Percentiles rank a stretch among this genome's conserved stretches.
phyloP scores from a whole-genome alignment of 2,797 vertebrate species.

The Myotis vivesi region DNA sequence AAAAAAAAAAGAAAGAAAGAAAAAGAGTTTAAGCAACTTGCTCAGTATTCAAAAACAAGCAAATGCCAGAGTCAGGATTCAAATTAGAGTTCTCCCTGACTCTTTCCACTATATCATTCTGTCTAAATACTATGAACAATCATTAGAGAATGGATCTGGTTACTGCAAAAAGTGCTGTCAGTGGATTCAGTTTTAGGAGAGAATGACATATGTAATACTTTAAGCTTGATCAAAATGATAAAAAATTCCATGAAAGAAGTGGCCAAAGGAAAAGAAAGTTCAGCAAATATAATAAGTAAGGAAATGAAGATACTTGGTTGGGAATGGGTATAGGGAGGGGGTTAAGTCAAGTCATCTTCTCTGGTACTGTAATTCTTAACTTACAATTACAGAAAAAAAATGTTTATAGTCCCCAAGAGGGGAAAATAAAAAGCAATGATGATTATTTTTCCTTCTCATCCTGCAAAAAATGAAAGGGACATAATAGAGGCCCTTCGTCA shows the following conservation, averaged over 20 bases:
- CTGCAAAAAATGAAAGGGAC: slow-evolving; percentile 54
- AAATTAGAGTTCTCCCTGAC: neutral
- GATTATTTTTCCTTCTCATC: slow-evolving; percentile 43
- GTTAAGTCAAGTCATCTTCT: slow-evolving; percentile 28
- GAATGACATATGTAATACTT: neutral
- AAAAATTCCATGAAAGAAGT: slow-evolving; percentile 52
- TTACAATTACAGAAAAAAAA: slow-evolving; percentile 33
- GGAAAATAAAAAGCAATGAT: neutral
- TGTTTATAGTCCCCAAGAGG: slow-evolving; percentile 6
- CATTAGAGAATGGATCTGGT: neutral
- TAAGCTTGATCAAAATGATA: slow-evolving; percentile 46
- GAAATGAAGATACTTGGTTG: neutral
- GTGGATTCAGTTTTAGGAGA: neutral
- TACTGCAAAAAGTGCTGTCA: neutral
- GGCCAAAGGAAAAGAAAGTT: slow-evolving; percentile 9
- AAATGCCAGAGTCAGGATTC: neutral
- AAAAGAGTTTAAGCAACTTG: neutral
- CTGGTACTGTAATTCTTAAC: slow-evolving; percentile 50
- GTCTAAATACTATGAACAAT: neutral
- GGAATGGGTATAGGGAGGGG: neutral
- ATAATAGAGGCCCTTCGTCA: slow-evolving; percentile 55
- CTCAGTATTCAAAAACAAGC: neutral
- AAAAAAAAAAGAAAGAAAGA: too few species aligned
- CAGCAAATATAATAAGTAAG: slow-evolving; percentile 30
- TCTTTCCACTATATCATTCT: neutral